Conservation (phyloP, 2,888 invertebrate species). For the Caenorhabditis sp. region DNA sequence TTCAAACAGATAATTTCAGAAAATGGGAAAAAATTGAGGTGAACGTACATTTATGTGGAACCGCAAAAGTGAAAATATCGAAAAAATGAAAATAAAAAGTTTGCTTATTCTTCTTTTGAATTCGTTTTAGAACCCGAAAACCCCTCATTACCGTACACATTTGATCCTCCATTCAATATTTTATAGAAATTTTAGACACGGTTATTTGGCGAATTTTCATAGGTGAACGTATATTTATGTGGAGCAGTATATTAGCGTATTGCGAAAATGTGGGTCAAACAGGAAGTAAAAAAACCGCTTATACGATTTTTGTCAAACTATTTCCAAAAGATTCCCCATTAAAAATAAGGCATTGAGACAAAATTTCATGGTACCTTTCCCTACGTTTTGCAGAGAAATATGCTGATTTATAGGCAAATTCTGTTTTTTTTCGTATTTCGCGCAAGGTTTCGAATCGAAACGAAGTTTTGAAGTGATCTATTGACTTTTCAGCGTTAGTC, state of each 20-base stretch:
- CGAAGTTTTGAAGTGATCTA: too few relatives aligned
- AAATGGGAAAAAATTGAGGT: constrained; percentile 1
- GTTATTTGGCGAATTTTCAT: constrained; percentile 2
- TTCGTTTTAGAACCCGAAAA: constrained; percentile 7
- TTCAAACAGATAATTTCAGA: not conserved
- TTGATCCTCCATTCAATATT: not conserved
- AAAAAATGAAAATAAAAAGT: not conserved
- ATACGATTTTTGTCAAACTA: too few relatives aligned
- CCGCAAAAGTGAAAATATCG: constrained; percentile 5
- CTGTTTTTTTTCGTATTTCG: too few relatives aligned
- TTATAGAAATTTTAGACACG: not conserved
- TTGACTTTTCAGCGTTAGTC: too few relatives aligned
- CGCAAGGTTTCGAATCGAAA: too few relatives aligned
- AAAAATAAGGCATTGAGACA: too few relatives aligned
- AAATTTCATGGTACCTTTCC: too few relatives aligned
- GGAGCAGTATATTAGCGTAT: constrained; percentile 12
- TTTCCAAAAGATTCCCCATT: too few relatives aligned
- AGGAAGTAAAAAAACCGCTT: too few relatives aligned
- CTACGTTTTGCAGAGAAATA: too few relatives aligned
- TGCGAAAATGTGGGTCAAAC: too few relatives aligned
- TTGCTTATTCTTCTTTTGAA: constrained; percentile 6
- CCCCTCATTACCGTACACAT: not conserved
- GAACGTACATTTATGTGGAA: constrained; percentile 1
- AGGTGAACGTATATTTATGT: constrained; percentile 12
- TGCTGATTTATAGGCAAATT: too few relatives aligned